These are phyloP conservation scores for Peromyscus polionotus DNA, from an alignment of 2,113 vertebrate species.

Conservation along the genomic window DNA sequence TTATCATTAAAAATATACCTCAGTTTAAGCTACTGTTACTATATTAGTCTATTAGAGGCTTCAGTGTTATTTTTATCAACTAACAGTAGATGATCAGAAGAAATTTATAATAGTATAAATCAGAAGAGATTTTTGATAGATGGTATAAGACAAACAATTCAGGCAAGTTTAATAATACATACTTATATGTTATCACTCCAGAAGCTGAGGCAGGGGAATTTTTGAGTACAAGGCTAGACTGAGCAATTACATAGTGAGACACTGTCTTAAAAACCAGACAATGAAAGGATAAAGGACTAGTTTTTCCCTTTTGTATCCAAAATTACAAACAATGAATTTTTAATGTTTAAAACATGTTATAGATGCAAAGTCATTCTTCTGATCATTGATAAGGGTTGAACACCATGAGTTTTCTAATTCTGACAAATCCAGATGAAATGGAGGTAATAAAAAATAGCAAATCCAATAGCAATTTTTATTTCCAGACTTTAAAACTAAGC, in stretches of 20 bases:
- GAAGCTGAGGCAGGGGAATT: neutral
- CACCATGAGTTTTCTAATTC: neutral
- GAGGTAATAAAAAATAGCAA: constrained; percentile 12
- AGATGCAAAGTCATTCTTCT: constrained; percentile 39
- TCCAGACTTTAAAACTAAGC: constrained; percentile 50
- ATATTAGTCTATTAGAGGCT: neutral
- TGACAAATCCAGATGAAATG: constrained; percentile 25
- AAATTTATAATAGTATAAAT: constrained; percentile 45
- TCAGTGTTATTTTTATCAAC: constrained; percentile 54
- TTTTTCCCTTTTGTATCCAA: neutral
- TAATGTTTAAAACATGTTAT: neutral
- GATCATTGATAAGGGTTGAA: neutral
- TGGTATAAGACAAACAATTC: constrained; percentile 19
- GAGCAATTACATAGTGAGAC: neutral
- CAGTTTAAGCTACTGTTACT: constrained; percentile 32
- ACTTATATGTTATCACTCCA: neutral
- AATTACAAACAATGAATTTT: constrained; percentile 18
- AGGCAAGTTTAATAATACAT: neutral
- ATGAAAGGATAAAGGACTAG: neutral
- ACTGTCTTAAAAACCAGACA: neutral
- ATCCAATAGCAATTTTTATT: constrained; percentile 25
- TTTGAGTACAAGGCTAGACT: neutral
- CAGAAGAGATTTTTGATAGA: constrained; percentile 15
- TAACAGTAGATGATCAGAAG: constrained; percentile 3
- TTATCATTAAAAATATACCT: neutral